Base-by-base conservation (phyloP, 2,888 invertebrate species). In the Cheilosia soror region DNA sequence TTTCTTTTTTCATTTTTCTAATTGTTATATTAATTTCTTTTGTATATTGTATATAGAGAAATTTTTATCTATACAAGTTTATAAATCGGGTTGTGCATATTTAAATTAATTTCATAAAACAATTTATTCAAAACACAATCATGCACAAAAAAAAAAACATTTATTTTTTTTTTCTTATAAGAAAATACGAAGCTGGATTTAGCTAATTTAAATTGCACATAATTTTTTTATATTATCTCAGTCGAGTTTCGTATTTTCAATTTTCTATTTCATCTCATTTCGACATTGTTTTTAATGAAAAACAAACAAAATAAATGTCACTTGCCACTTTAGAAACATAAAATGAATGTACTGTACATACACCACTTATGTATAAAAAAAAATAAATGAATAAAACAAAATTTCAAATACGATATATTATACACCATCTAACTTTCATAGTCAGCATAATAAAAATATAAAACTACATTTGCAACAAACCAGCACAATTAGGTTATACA, bases 31-130 rank as follows among this genome's bases (percentile, higher is more conserved):
- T n/a, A 11, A 25, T 51, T 27, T 11, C 5, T 47, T 47, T 49
- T 71, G 6, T 42, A 44, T 51, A 69, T 49, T 65, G 49, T 72
- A 69, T 37, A 47, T 83, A 72, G 57, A 37, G 15, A 53, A 9
- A 42, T 7, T 20, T 68, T 31, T 63, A 66, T 68, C 37, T 73
- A 69, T 73, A 73, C 79, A 62, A 62, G 37, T 68, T 55, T 66
- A 72, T 68, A 69, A 79, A 69, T 75, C 69, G 78, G 84, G 79
- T 80, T 84, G 84, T 84, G 84, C 75, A 73, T 84, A n/a, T 79
- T 58, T 62, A 15, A 53, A 60, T 49, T 49, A 65, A 63, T 63
- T 77, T 44, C 62, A 55, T 25, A 27, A 44, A 20, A 40, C 53
- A 31, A 20, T 4, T 42, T 42, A 4, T 13, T 11, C 7, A 20